Evolutionary conservation across 1,140 invertebrate genomes (phyloP).

Genomic region (Hypothenemus hampei): DNA sequence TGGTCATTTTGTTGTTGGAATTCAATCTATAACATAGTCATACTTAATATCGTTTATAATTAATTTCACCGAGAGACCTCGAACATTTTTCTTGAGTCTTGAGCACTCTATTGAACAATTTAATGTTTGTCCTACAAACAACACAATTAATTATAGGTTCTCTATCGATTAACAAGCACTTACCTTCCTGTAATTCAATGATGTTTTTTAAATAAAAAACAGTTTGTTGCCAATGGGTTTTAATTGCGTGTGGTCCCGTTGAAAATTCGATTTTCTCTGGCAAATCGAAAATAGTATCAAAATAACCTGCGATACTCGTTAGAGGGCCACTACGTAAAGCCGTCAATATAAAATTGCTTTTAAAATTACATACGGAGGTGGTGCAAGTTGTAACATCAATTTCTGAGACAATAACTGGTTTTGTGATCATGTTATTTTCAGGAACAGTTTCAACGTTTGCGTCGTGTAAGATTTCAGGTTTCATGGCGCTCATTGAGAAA

Average conservation of each 20-base stretch:
- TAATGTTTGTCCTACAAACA: constrained; percentile 35
- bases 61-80: constrained; percentile 40
- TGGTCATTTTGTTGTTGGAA: not conserved
- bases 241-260: constrained; percentile 67
- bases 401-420: constrained; percentile 57
- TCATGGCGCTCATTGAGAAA: constrained; percentile 94
- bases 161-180: not conserved
- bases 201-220: constrained; percentile 79
- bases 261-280: constrained; percentile 61
- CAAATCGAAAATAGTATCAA: constrained; percentile 83
- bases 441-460: constrained; percentile 84
- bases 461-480: constrained; percentile 82
- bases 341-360: constrained; percentile 68
- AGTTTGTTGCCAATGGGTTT: constrained; percentile 98
- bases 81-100: constrained; percentile 39
- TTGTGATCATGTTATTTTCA: constrained; percentile 71
- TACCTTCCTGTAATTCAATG: constrained; percentile 66
- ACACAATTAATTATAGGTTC: constrained; percentile 14
- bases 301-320: constrained; percentile 89
- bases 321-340: constrained; percentile 67
- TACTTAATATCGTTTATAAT: constrained; percentile 38
- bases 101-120: constrained; percentile 37
- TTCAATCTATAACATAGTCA: constrained; percentile 41
- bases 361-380: constrained; percentile 76
- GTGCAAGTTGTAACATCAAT: constrained; percentile 81